Evolutionary conservation across 1,140 invertebrate species (phyloP), one percentile per base, ranked within the genome.

Genomic region (Calycopis cecrops): DNA sequence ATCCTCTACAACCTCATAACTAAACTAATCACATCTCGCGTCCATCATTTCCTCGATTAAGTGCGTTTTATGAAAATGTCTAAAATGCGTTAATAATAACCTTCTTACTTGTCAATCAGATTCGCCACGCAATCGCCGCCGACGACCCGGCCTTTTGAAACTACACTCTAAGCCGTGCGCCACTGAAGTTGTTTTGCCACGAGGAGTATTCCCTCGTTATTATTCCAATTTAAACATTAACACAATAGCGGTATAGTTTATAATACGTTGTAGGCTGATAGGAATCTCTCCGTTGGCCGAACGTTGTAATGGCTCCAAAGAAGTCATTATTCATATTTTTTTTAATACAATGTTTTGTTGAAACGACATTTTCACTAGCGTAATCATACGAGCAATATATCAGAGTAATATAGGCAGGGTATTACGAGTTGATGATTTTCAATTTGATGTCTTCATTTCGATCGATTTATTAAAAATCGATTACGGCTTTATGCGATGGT

Each of bases 31-130:
- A 54, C 34, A 51, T 21, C 28, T 34, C 34, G 37, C 49, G 51
- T 63, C 62, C 56, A 59, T 56, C 57, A 42, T 50, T 57, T 48
- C 56, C 50, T 57, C 52, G 57, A 42, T 59, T 60, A 62, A 50
- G 28, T 55, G 55, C 68, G 67, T 79, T 79, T 69, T 76, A 83
- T 81, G 76, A 83, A 83, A 81, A 81, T 76, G 73, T 65, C 76
- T 83, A 76, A 83, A 85, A 83, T 85, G 82, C 79, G 77, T 82
- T 84, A 85, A 85, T 85, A 85, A 84, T 85, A 84, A 84, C 76
- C 76, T 79, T 81, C 77, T 81, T 80, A 78, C 59, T 72, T 81
- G 83, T 86, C 83, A 86, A 82, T 80, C 73, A 68, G 70, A 86
- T 86, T 84, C 75, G 79, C 74, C 66, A 78, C 71, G 76, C 69